These are phyloP conservation scores for Cryptophagus acutangulus DNA, from an alignment of 2,888 invertebrate species.

Conservation along the genomic window DNA sequence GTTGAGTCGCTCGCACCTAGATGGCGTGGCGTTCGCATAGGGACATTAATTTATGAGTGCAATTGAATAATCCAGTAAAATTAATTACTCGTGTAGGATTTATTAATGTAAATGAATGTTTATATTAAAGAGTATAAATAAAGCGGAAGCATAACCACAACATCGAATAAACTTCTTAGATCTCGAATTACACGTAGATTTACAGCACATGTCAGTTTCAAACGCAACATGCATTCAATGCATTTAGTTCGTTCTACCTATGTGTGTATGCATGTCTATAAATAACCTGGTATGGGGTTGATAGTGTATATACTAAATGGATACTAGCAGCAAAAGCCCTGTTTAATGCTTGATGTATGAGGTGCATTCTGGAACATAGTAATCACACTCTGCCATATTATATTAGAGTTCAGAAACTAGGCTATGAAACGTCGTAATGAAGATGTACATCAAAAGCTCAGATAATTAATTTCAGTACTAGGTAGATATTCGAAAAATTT, in stretches of 20 bases:
- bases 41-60: too few species aligned
- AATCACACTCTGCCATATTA: not conserved
- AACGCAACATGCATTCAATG: slow-evolving; percentile 20
- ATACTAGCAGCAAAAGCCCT: slow-evolving; percentile 14
- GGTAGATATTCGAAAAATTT: too few species aligned
- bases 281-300: slow-evolving; percentile 12
- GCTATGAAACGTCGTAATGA: too few species aligned
- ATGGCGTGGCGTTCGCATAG: too few species aligned
- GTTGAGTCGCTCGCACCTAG: too few species aligned
- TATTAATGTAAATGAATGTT: too few species aligned
- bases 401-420: too few species aligned
- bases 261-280: slow-evolving; percentile 17
- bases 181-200: slow-evolving; percentile 18
- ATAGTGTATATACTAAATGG: slow-evolving; percentile 8
- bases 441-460: too few species aligned
- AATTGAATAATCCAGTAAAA: too few species aligned
- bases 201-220: slow-evolving; percentile 18
- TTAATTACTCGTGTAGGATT: too few species aligned
- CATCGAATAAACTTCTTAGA: not conserved
- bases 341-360: slow-evolving; percentile 21
- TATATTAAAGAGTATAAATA: too few species aligned
- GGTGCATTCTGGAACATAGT: slow-evolving; percentile 12
- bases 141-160: slow-evolving; percentile 13
- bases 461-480: too few species aligned
- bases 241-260: slow-evolving; percentile 12